Evolutionary conservation across 2,113 vertebrate species (phyloP), one percentile per base, ranked within the genome.

Genomic region (Helogale parvula): DNA sequence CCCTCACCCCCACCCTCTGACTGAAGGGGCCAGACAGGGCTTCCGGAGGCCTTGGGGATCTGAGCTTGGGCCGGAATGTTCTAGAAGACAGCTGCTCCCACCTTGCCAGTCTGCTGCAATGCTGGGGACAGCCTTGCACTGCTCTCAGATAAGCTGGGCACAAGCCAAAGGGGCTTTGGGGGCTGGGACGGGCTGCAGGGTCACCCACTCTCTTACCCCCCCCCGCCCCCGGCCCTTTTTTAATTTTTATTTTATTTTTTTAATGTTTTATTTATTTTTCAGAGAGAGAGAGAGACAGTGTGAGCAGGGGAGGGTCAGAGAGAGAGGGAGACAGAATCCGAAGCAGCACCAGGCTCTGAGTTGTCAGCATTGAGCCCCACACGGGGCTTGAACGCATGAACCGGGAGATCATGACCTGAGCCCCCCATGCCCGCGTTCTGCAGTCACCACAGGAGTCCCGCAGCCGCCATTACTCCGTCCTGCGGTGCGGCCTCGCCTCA

Each of bases 401-500:
- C 54, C 16, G 17, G 6, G 54, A 54, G 54, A 17, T 19, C 54
- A 54, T 54, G 54, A 54, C 54, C 54, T 54, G 54, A 54, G 54
- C 5, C 54, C 54, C 54, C 0, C 5, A 5, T 5, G 54, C 17
- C 54, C 54, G 5, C 54, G 17, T 11, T 9, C 72, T 14, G 33
- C 0, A n/a, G 31, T 17, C 54, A 1, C 15, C 27, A 90, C 50
- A 6, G 5, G 23, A 1, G 11, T 38, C 47, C 65, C 4, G 0
- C 0, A 7, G 19, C n/a, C 33, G 3, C 38, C 41, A 0, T 12
- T 0, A 25, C 12, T 0, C 19, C 0, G 4, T 19, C 52, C 1
- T 1, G 3, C 0, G 0, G 35, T 9, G 8, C 0, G 13, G 47
- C 25, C 2, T 19, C 17, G 0, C 27, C 8, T 0, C 86, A 38